Base-by-base conservation (phyloP, 1,140 invertebrate species). In the Papilio dardanus region DNA sequence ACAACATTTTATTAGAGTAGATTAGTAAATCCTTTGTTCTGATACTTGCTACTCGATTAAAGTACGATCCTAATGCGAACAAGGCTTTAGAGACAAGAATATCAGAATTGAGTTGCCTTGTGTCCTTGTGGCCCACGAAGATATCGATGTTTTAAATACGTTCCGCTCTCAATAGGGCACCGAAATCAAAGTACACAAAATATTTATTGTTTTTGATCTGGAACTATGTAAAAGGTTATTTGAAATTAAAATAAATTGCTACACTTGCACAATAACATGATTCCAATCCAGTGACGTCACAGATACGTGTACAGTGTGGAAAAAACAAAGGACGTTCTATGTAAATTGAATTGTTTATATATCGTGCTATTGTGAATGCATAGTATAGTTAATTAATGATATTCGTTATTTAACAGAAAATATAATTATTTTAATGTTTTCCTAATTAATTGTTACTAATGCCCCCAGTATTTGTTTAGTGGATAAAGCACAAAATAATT, bases 401-500 rank as follows among this genome's bases (percentile, higher is more conserved):
- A 30, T 31, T 28, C 21, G 16, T 31, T 66, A 33, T 16, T 14
- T 31, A 35, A 7, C 30, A n/a, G 3, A 66, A 66, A 66, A n/a
- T n/a, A 6, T 62, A n/a, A 6, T 66, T 31, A 8, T 66, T 66
- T 33, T n/a, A n/a, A 14, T 35, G 19, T 28, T 46, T 67, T 75
- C 35, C 33, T 76, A 54, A 35, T 33, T 54, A 71, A 42, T 33
- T 46, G 68, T 71, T 71, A 46, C 24, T 68, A 54, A 74, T 62
- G 71, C 71, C 37, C 74, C 46, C 74, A 79, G 77, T 76, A 76
- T 79, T 79, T 73, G n/a, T 35, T 46, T 69, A 74, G 35, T 74
- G 33, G 40, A 42, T 71, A n/a, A n/a, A n/a, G 40, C 40, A 71
- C 68, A 46, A 71, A 46, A 19, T 12, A 30, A 46, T 71, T 19